phyloP scores from a whole-genome alignment of 1,140 invertebrate species.

The Drosophila hydei region DNA sequence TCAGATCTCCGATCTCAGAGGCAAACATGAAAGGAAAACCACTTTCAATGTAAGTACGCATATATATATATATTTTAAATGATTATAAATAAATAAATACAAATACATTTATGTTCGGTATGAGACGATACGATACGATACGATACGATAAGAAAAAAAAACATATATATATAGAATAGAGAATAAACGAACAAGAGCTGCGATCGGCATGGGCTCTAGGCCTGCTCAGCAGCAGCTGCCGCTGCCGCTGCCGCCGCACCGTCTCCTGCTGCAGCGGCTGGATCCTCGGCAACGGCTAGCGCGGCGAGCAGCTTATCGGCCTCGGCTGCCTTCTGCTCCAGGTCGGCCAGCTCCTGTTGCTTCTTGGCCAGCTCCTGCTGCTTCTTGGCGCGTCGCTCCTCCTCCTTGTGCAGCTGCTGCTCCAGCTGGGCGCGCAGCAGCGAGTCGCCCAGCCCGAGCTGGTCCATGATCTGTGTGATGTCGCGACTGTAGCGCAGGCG shows the following conservation, averaged over 20 bases:
- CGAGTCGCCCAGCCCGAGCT: conserved; percentile 79
- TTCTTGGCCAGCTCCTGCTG: conserved; percentile 59
- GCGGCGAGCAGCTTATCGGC: conserved; percentile 61
- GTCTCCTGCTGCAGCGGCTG: conserved; percentile 1
- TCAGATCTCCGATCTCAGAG: neutral
- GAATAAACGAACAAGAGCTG: conserved; percentile 12
- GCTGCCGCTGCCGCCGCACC: neutral
- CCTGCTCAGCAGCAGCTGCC: conserved; percentile 32
- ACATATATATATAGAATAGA: conserved; percentile 35
- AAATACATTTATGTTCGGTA: conserved; percentile 62
- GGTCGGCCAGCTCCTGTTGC: conserved; percentile 52
- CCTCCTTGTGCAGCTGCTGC: conserved; percentile 48
- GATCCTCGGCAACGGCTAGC: conserved; percentile 27
- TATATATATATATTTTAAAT: conserved; percentile 56
- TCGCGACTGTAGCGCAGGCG: conserved; percentile 79
- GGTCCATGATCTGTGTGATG: conserved; percentile 82
- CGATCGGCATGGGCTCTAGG: conserved; percentile 36
- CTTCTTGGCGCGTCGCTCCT: conserved; percentile 65
- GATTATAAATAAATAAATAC: conserved; percentile 80
- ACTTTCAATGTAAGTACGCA: conserved; percentile 7
- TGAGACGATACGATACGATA: neutral
- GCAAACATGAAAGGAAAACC: neutral
- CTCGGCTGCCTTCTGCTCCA: conserved; percentile 63
- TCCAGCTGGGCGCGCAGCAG: conserved; percentile 75
- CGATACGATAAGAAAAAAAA: conserved; percentile 28